Conservation (phyloP, 2,113 vertebrate genomes). For the Paradoxurus hermaphroditus region DNA sequence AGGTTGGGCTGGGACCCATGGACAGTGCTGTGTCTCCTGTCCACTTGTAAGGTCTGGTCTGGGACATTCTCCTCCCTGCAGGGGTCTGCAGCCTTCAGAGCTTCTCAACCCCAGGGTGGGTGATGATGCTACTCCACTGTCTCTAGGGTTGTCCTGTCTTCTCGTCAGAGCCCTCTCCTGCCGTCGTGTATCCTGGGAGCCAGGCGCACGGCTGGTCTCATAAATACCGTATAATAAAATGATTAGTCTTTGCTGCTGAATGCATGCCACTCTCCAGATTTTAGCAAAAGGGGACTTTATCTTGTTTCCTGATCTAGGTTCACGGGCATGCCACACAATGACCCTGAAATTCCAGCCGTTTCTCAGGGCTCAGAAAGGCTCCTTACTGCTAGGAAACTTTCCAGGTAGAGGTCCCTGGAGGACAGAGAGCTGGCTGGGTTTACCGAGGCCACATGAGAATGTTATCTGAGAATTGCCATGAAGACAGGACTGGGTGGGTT, state of each 20-base stretch:
- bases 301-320: not conserved
- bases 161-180: not conserved
- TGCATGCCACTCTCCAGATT: not conserved
- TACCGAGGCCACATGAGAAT: not conserved
- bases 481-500: not conserved
- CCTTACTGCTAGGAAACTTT: not conserved
- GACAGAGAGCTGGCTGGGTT: not conserved
- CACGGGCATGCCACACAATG: not conserved
- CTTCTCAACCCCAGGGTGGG: not conserved
- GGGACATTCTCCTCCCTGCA: not conserved
- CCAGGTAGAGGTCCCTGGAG: not conserved
- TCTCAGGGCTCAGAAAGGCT: not conserved
- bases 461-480: not conserved
- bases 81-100: not conserved
- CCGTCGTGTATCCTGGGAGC: rapidly evolving
- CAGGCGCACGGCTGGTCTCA: not conserved
- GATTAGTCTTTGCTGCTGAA: not conserved
- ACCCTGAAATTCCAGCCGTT: not conserved
- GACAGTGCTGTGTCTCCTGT: not conserved
- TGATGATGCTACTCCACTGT: no score
- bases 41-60: not conserved
- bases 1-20: not conserved
- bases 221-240: not conserved
- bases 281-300: not conserved
- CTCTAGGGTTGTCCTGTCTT: not conserved